Conservation (phyloP, 2,797 vertebrate species). For the Spondyliosoma cantharus region DNA sequence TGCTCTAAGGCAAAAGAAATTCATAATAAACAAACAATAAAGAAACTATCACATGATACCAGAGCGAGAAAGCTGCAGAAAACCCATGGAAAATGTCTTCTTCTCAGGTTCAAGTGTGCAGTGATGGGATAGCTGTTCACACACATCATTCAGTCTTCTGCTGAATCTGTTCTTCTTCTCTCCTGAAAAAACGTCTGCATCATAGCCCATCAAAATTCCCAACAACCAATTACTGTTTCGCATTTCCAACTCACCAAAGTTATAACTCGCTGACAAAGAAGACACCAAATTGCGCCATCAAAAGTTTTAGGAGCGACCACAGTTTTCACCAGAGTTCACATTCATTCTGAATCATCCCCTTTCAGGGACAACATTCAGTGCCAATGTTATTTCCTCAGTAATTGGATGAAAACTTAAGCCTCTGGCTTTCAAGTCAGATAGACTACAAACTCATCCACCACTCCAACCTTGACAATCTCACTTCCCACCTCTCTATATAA, state of each 20-base stretch:
- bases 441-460: neutral
- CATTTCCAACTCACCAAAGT: neutral
- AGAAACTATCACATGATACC: neutral
- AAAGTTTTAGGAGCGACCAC: neutral
- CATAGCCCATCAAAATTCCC: neutral
- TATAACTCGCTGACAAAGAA: neutral
- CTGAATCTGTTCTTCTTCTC: slow-evolving; percentile 2
- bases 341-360: no score
- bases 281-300: neutral
- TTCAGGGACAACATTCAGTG: neutral
- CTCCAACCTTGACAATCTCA: neutral
- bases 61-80: neutral
- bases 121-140: slow-evolving; percentile 31
- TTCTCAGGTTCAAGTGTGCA: slow-evolving; percentile 3
- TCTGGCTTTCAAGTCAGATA: neutral
- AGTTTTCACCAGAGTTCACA: neutral
- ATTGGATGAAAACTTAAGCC: slow-evolving; percentile 4
- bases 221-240: neutral
- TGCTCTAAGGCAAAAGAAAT: neutral
- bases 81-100: slow-evolving; percentile 5
- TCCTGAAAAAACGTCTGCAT: slow-evolving; percentile 4
- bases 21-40: neutral
- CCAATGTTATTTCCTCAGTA: neutral
- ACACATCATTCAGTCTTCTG: slow-evolving; percentile 7
- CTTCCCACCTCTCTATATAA: neutral